phyloP scores from a whole-genome alignment of 2,797 vertebrate genomes.

The Melanotaenia parkinsoni region DNA sequence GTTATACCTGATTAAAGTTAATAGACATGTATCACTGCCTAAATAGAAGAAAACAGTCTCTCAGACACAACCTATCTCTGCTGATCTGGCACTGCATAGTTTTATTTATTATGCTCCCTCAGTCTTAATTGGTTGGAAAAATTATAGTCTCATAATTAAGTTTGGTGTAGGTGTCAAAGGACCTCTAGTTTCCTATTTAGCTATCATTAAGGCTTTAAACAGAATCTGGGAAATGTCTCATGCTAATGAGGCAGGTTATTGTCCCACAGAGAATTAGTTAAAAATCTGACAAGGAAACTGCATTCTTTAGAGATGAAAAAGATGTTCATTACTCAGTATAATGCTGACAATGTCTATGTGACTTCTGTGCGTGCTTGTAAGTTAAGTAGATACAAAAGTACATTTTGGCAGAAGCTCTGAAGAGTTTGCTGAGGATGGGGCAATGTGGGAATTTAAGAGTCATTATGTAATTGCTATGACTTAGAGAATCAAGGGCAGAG shows the following conservation, averaged over 20 bases:
- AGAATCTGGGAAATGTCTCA: slow-evolving; percentile 52
- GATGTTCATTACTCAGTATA: slow-evolving; percentile 28
- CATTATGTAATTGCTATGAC: slow-evolving; percentile 66
- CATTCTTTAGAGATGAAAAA: slow-evolving; percentile 34
- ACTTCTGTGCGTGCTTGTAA: slow-evolving; percentile 13
- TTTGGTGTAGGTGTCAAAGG: slow-evolving; percentile 63
- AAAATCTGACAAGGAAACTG: slow-evolving; percentile 54
- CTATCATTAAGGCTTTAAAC: slow-evolving; percentile 68
- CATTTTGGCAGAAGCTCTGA: slow-evolving; percentile 19
- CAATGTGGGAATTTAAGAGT: slow-evolving; percentile 58
- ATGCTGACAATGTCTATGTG: slow-evolving; percentile 15
- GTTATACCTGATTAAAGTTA: not conserved
- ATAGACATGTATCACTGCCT: slow-evolving; percentile 11
- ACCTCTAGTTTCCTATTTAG: slow-evolving; percentile 63
- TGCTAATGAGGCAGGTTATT: slow-evolving; percentile 71
- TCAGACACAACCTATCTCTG: slow-evolving; percentile 34
- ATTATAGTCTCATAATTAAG: slow-evolving; percentile 52
- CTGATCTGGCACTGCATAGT: slow-evolving; percentile 35
- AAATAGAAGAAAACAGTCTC: slow-evolving; percentile 26
- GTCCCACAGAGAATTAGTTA: slow-evolving; percentile 45
- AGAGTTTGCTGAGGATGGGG: slow-evolving; percentile 35
- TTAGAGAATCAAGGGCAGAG: slow-evolving; percentile 52
- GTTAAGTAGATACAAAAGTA: slow-evolving; percentile 26
- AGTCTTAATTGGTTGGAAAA: slow-evolving; percentile 58
- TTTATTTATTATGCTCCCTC: slow-evolving; percentile 44